These are phyloP conservation scores for Sturnira hondurensis DNA, from an alignment of 2,113 vertebrate species.

Conservation along the genomic window DNA sequence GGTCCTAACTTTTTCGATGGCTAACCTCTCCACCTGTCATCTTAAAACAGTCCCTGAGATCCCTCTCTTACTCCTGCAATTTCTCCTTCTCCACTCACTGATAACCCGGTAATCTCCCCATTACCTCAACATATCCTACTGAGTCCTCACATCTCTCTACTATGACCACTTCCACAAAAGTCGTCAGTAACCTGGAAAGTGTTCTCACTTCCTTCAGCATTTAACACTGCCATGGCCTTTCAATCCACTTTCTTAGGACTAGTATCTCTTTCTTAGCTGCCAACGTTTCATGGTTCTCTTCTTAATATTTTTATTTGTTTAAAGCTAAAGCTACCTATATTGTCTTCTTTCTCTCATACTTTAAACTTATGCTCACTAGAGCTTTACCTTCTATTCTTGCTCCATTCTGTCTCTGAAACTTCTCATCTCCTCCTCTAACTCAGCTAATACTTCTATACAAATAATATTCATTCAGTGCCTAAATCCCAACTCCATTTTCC, in stretches of 20 bases:
- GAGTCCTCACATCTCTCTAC: neutral
- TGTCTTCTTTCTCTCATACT: neutral
- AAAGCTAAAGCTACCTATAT: neutral
- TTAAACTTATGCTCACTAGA: slow-evolving; percentile 3
- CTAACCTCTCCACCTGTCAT: neutral
- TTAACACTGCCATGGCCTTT: slow-evolving; percentile 11
- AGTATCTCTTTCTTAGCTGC: no score
- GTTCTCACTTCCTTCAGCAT: slow-evolving; percentile 5
- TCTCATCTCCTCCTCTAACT: neutral
- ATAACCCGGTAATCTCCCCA: neutral
- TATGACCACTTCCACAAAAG: slow-evolving; percentile 25
- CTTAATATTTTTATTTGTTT: neutral
- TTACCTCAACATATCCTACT: neutral
- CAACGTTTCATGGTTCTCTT: neutral
- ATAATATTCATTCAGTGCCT: neutral
- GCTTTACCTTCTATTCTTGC: neutral
- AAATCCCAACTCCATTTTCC: neutral
- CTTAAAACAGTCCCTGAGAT: neutral
- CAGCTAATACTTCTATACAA: neutral
- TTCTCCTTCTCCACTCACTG: neutral
- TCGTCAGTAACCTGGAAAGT: neutral
- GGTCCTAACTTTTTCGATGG: neutral
- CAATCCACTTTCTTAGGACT: neutral
- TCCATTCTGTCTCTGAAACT: neutral
- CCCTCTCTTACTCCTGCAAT: neutral